Evolutionary conservation across 2,797 vertebrate species (phyloP).

Genomic region (Pangasius mekongensis): DNA sequence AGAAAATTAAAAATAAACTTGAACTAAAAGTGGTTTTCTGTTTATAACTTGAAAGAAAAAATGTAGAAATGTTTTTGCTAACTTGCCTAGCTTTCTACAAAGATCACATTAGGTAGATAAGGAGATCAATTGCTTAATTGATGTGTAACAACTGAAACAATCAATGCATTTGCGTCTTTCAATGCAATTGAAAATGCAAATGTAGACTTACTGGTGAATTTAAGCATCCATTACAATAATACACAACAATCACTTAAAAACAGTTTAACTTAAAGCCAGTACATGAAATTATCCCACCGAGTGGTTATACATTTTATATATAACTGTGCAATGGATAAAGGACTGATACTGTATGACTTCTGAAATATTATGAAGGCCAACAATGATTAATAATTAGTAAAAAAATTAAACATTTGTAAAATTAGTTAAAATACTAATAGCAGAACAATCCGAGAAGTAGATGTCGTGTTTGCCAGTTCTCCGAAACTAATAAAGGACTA

Average conservation of each 20-base stretch:
- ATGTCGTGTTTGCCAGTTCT: neutral
- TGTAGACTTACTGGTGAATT: neutral
- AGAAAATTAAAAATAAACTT: neutral
- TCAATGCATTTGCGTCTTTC: neutral
- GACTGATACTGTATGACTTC: neutral
- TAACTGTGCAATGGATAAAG: neutral
- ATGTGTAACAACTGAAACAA: neutral
- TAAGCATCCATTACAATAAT: neutral
- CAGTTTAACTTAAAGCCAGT: neutral
- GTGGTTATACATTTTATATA: neutral
- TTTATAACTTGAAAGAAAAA: neutral
- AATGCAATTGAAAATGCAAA: too few relatives aligned
- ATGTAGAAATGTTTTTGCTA: neutral
- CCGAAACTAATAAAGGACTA: neutral
- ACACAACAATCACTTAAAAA: neutral
- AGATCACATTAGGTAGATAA: neutral
- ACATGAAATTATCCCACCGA: neutral
- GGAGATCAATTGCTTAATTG: neutral
- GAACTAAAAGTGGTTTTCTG: neutral
- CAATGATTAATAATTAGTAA: too few relatives aligned
- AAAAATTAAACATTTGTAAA: neutral
- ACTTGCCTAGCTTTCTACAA: neutral
- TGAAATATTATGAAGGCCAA: neutral
- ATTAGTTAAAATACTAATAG: neutral
- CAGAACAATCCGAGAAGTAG: neutral